Conservation (phyloP, 92 coral and sea anemone genomes). For the Pocillopora grandis region DNA sequence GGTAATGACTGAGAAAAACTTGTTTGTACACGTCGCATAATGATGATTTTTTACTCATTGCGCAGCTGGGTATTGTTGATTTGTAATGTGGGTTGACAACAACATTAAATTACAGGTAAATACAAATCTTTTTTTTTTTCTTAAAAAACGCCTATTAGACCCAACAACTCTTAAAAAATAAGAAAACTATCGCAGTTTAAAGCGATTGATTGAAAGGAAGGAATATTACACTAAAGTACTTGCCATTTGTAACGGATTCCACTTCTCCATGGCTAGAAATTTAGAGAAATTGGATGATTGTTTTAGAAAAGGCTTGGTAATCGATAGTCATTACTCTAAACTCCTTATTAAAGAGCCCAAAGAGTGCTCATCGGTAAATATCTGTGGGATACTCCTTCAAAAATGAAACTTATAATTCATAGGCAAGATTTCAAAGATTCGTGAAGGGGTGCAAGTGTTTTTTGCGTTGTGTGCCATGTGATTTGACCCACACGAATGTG, state of each 20-base stretch:
- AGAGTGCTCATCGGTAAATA: conserved; percentile 9
- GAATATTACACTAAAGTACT: too few species aligned
- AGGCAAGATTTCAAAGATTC: neutral
- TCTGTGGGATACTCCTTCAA: conserved; percentile 16
- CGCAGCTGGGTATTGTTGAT: neutral
- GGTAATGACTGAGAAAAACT: neutral
- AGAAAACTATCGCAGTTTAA: too few species aligned
- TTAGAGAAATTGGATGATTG: neutral
- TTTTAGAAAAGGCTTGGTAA: neutral
- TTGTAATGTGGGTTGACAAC: conserved; percentile 9
- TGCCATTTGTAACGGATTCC: too few species aligned
- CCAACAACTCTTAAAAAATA: too few species aligned
- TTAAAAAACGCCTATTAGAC: neutral
- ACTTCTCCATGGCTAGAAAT: neutral
- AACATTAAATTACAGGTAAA: neutral
- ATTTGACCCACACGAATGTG: too few species aligned
- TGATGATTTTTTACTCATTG: neutral
- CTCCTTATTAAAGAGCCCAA: conserved; percentile 14
- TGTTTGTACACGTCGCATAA: conserved; percentile 2
- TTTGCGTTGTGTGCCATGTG: neutral
- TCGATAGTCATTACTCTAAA: neutral
- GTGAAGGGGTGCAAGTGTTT: neutral
- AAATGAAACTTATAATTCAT: neutral
- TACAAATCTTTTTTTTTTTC: neutral
- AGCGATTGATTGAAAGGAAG: too few species aligned